Conservation (phyloP, 1,140 invertebrate species). For the Scaptomyza pallida region DNA sequence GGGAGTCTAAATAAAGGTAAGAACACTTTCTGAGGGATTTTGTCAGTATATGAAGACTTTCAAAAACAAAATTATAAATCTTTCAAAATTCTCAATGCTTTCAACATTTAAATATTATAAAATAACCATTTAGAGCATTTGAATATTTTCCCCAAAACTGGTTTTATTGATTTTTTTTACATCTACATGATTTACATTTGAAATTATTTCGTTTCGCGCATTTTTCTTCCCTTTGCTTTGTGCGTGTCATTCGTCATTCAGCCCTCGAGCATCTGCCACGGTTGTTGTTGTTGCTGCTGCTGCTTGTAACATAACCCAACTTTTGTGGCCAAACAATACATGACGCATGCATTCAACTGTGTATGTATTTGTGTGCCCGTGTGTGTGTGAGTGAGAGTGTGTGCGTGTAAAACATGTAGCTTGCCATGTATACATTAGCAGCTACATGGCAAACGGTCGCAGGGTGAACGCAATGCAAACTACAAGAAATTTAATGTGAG, state of each 20-base stretch:
- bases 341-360: constrained; percentile 40
- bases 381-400: constrained; percentile 3
- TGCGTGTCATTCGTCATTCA: constrained; percentile 48
- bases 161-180: not conserved
- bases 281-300: constrained; percentile 32
- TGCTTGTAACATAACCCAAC: constrained; percentile 66
- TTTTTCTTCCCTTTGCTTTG: constrained; percentile 32
- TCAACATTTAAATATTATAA: no score
- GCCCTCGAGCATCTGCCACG: constrained; percentile 24
- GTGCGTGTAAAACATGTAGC: constrained; percentile 50
- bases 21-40: no score
- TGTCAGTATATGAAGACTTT: no score
- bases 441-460: constrained; percentile 54
- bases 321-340: constrained; percentile 57
- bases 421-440: constrained; percentile 49
- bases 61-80: no score
- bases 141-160: no score
- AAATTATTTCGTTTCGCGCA: constrained; percentile 5
- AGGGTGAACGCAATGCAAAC: constrained; percentile 20
- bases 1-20: no score
- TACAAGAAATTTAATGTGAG: not conserved
- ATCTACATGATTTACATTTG: not conserved
- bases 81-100: no score
- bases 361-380: constrained; percentile 20
- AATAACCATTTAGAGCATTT: no score